Conservation (phyloP, 2,113 vertebrate genomes). For the Passer montanus region DNA sequence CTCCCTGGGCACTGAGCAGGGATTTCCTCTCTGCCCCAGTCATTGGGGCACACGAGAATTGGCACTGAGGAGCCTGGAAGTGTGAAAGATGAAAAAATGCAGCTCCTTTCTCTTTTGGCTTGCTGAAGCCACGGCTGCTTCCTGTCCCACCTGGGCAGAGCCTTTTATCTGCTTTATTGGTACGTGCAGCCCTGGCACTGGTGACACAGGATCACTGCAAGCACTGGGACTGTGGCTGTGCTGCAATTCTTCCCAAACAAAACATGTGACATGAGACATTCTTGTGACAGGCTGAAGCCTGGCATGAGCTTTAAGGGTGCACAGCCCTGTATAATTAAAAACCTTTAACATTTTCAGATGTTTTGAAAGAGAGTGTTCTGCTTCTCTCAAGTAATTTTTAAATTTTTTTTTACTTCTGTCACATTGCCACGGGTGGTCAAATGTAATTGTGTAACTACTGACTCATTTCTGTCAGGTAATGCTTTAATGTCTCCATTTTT, state of each 20-base stretch:
- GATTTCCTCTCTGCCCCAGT: not conserved
- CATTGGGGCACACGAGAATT: not conserved
- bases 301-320: not conserved
- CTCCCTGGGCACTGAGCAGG: not conserved
- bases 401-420: not conserved
- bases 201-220: not conserved
- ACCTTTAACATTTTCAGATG: not conserved
- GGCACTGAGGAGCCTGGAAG: not conserved
- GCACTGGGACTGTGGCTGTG: fast-evolving
- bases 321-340: not conserved
- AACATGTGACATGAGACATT: not conserved
- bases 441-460: not conserved
- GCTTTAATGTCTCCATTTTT: not conserved
- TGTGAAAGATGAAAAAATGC: not conserved
- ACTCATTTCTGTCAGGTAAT: conserved; percentile 5
- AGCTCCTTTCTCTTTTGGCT: not conserved
- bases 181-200: not conserved
- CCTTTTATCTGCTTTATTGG: not conserved
- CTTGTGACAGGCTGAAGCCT: not conserved
- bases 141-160: not conserved
- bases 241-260: not conserved
- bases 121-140: not conserved
- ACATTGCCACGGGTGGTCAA: not conserved
- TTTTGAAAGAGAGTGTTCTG: not conserved
- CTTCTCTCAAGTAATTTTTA: not conserved